phyloP scores from a whole-genome alignment of 2,797 vertebrate species.

The Enteromius trimaculatus region DNA sequence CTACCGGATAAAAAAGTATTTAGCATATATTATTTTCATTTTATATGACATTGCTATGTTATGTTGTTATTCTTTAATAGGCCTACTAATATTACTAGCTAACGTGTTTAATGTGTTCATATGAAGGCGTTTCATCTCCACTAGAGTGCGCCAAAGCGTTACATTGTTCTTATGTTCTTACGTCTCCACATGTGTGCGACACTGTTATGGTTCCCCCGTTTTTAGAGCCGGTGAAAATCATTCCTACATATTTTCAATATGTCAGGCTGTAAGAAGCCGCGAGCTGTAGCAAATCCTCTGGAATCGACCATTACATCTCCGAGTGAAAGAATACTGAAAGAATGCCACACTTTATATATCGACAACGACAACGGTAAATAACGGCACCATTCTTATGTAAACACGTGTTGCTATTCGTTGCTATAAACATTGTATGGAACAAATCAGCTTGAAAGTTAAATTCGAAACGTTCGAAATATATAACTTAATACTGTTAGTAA shows the following conservation, averaged over 20 bases:
- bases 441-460: slow-evolving; percentile 55
- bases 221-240: not conserved
- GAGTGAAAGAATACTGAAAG: slow-evolving; percentile 79
- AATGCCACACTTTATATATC: slow-evolving; percentile 80
- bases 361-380: slow-evolving; percentile 81
- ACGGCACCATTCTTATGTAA: not conserved
- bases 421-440: not conserved
- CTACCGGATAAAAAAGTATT: not conserved
- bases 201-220: slow-evolving; percentile 68
- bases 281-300: slow-evolving; percentile 78
- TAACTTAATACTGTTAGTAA: not conserved
- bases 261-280: slow-evolving; percentile 77
- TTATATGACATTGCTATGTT: not conserved
- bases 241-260: slow-evolving; percentile 60
- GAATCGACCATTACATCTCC: slow-evolving; percentile 78
- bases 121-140: not conserved
- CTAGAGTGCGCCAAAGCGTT: not conserved
- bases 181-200: slow-evolving; percentile 65
- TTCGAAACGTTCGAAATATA: not conserved
- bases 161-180: not conserved
- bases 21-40: not conserved
- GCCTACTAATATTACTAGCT: too few species aligned
- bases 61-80: too few species aligned
- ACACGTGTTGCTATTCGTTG: not conserved
- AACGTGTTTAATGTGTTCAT: too few species aligned